These are phyloP conservation scores for Desoria tigrina DNA, from an alignment of 2,888 invertebrate species.

Conservation along the genomic window DNA sequence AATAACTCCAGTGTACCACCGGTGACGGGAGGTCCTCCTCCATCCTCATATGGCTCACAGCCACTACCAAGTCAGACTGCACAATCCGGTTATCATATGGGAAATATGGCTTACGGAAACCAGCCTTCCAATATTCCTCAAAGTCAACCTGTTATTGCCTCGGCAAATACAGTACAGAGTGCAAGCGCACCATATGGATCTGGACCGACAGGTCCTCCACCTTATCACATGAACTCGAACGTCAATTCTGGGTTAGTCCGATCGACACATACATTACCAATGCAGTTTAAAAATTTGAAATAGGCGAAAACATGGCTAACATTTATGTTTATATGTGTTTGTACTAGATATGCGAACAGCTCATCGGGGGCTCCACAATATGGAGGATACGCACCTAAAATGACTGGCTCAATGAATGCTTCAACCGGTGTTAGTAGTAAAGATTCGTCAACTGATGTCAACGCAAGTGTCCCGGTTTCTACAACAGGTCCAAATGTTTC, in stretches of 20 bases:
- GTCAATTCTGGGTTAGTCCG: conserved; percentile 21
- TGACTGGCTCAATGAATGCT: conserved; percentile 29
- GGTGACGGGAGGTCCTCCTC: conserved; percentile 27
- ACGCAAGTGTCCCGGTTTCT: conserved; percentile 41
- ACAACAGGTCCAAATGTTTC: conserved; percentile 43
- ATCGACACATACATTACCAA: background rate
- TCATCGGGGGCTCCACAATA: conserved; percentile 46
- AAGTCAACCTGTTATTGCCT: conserved; percentile 11
- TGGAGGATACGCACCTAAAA: conserved; percentile 46
- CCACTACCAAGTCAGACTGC: conserved; percentile 40
- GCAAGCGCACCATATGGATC: conserved; percentile 29
- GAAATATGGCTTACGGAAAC: conserved; percentile 42
- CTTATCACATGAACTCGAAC: conserved; percentile 41
- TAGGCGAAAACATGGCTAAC: background rate
- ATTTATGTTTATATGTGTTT: too few species aligned
- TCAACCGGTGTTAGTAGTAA: conserved; percentile 33
- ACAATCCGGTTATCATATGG: conserved; percentile 41
- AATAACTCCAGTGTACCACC: conserved; percentile 32
- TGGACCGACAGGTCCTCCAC: conserved; percentile 36
- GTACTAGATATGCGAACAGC: conserved; percentile 39
- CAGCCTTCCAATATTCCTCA: conserved; percentile 39
- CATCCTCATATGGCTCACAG: conserved; percentile 39
- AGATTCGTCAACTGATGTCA: conserved; percentile 47
- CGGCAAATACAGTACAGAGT: conserved; percentile 21
- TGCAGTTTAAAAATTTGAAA: background rate